Evolutionary conservation across 2,113 vertebrate genomes (phyloP).

Genomic region (Fulica atra): DNA sequence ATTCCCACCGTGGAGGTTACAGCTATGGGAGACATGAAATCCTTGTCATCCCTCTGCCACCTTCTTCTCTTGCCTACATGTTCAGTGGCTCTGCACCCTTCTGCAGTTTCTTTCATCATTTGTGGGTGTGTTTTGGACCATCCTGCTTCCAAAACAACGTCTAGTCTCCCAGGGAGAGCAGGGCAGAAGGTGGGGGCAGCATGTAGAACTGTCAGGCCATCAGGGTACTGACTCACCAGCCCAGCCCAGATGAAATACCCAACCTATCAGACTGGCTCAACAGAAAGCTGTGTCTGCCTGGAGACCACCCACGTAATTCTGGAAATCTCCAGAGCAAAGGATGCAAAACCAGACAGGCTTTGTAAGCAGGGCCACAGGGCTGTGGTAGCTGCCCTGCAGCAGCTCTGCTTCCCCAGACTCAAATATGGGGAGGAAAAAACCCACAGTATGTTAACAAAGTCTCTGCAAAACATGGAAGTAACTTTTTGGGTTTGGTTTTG

Average conservation of each 20-base stretch:
- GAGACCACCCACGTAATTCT: not conserved
- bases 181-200: not conserved
- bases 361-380: not conserved
- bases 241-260: not conserved
- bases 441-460: accelerated
- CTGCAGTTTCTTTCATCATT: not conserved
- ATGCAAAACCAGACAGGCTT: not conserved
- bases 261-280: not conserved
- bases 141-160: not conserved
- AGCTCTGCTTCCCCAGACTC: not conserved
- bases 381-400: not conserved
- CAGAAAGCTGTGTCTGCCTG: accelerated
- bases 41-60: not conserved
- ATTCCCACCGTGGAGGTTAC: not conserved
- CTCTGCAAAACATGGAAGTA: not conserved
- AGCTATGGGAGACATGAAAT: accelerated
- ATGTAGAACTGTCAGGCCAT: too few species aligned
- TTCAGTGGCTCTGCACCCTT: not conserved
- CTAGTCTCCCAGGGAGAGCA: not conserved
- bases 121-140: not conserved
- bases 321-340: not conserved
- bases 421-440: accelerated
- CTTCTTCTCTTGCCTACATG: not conserved
- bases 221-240: not conserved
- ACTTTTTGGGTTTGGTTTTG: not conserved